phyloP scores from a whole-genome alignment of 2,113 vertebrate species.

The Dendropsophus ebraccatus region DNA sequence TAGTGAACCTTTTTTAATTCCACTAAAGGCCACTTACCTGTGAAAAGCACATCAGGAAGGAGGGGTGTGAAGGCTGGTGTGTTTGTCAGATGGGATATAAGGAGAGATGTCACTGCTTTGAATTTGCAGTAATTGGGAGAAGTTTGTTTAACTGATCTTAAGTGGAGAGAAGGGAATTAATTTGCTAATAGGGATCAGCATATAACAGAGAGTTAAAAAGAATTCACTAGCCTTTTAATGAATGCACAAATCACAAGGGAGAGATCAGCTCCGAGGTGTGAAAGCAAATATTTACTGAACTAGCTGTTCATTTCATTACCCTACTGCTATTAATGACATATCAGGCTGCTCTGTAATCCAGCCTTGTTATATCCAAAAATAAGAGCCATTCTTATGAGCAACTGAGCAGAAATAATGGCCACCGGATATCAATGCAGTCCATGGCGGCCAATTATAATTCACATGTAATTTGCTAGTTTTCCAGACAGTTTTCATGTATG shows the following conservation, averaged over 20 bases:
- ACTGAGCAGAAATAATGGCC: not conserved
- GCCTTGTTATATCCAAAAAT: not conserved
- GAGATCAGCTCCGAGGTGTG: conserved; percentile 38
- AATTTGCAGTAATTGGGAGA: conserved; percentile 36
- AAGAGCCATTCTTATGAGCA: not conserved
- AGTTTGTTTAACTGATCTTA: conserved; percentile 45
- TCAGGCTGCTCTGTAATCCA: not conserved
- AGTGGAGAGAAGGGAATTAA: conserved; percentile 43
- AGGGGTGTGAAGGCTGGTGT: conserved; percentile 28
- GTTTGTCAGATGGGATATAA: conserved; percentile 31
- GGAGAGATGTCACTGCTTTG: conserved; percentile 24
- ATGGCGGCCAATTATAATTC: not conserved
- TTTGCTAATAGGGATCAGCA: conserved; percentile 44
- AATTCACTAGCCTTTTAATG: conserved; percentile 42
- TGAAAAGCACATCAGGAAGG: conserved; percentile 37
- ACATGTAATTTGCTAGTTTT: not conserved
- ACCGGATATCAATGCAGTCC: not conserved
- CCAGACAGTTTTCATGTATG: too few relatives aligned
- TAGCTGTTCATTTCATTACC: conserved; percentile 30
- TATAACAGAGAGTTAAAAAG: conserved; percentile 16
- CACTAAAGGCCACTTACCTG: conserved; percentile 24
- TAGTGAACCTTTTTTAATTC: not conserved
- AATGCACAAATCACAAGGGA: conserved; percentile 21
- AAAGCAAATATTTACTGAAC: conserved; percentile 54
- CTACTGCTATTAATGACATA: conserved; percentile 8